Evolutionary conservation across 2,113 vertebrate species (phyloP).

Genomic region (Microtus ochrogaster): DNA sequence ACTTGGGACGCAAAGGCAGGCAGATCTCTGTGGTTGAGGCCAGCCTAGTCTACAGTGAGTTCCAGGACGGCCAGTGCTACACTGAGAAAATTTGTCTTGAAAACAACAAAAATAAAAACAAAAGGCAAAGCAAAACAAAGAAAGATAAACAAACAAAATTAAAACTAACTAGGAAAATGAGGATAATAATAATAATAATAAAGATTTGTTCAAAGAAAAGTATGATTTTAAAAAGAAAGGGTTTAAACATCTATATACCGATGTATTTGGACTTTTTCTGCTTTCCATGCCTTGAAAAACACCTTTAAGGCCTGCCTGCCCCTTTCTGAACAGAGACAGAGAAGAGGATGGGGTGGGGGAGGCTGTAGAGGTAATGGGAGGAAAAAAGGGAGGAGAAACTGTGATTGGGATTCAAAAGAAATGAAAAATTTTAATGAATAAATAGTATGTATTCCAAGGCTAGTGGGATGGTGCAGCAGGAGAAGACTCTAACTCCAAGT

Average conservation of each 20-base stretch:
- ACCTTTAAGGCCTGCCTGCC: background rate
- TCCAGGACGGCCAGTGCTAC: background rate
- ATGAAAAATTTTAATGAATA: background rate
- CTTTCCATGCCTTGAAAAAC: background rate
- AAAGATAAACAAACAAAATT: background rate
- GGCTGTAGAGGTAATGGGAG: background rate
- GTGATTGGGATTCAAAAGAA: background rate
- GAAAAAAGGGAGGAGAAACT: background rate
- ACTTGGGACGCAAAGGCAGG: background rate
- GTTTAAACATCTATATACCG: slow-evolving; percentile 6
- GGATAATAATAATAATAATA: background rate
- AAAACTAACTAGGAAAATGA: background rate
- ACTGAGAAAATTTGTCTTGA: background rate
- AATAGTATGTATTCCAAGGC: background rate
- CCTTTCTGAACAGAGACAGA: background rate
- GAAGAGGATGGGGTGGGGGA: too few species aligned
- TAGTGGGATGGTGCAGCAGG: background rate
- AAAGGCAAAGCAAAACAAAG: background rate
- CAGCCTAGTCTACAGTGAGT: background rate
- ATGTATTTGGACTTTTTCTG: background rate
- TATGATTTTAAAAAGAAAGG: slow-evolving; percentile 15
- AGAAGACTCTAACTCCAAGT: background rate
- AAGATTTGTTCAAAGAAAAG: background rate
- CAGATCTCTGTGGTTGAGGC: background rate
- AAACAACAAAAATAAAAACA: background rate